Evolutionary conservation across 1,140 invertebrate genomes (phyloP).

Genomic region (Planococcus citri): DNA sequence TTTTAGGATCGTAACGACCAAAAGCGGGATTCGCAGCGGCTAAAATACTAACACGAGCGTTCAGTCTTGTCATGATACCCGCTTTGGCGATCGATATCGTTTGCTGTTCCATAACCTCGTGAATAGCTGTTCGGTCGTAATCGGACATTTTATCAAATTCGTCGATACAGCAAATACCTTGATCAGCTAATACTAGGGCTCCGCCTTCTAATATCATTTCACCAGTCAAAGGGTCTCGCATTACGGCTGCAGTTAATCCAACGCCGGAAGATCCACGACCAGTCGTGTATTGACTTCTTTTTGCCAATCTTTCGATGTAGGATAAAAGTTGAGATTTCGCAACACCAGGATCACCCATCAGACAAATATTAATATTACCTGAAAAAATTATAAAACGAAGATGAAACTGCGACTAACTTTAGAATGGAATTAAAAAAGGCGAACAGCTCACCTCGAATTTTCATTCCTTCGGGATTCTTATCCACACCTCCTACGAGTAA

Average conservation of each 20-base stretch:
- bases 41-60: conserved; percentile 76
- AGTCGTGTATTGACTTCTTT: conserved; percentile 74
- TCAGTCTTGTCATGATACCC: conserved; percentile 90
- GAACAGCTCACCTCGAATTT: conserved; percentile 51
- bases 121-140: conserved; percentile 87
- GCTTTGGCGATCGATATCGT: conserved; percentile 99
- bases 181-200: conserved; percentile 93
- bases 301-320: conserved; percentile 87
- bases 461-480: conserved; percentile 67
- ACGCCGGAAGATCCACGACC: conserved; percentile 95
- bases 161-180: conserved; percentile 97
- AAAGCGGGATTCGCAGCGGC: conserved; percentile 98
- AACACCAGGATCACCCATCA: conserved; percentile 99
- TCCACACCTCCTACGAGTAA: conserved; percentile 93
- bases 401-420: too few relatives aligned
- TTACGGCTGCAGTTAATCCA: conserved; percentile 92
- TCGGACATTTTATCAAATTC: conserved; percentile 99
- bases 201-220: conserved; percentile 86
- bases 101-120: conserved; percentile 99
- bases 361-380: conserved; percentile 94
- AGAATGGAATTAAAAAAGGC: too few relatives aligned
- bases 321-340: conserved; percentile 94
- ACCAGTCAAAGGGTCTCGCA: conserved; percentile 94
- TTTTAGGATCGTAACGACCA: conserved; percentile 92
- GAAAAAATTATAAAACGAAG: conserved; percentile 25